Evolutionary conservation across 2,888 invertebrate genomes (phyloP), one percentile per base, ranked within the genome.

Genomic region (Caenorhabditis auriculariae): DNA sequence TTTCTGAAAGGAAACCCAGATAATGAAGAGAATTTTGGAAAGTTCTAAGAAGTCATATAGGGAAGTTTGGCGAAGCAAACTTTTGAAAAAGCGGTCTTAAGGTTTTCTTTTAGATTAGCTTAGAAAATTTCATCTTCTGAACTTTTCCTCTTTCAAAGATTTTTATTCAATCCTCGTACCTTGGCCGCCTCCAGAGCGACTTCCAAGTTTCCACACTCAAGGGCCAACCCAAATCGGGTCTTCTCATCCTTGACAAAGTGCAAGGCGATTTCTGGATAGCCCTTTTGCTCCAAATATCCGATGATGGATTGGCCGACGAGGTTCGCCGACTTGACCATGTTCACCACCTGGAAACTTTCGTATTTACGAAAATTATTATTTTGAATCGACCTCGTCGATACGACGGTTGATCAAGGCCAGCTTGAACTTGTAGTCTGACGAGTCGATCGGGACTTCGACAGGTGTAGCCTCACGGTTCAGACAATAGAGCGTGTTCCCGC

Each of bases 171-270:
- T 21, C 9, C 17, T 28, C 17, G 37, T 7, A 71, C 72, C 82
- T 92, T 90, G 0, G 98, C 96, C 0, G 96, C 94, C 81, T 96
- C 95, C 21, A 98, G 82, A 0, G 96, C 98, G 53, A 85, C 92
- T 82, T 98, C 95, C 72, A 98, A 93, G 83, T 98, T 96, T 0
- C 95, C 95, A 83, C 98, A 99, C 83, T 98, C 96, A 28, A 98
- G 84, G 0, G 98, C 96, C 55, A 99, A 84, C 0, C 93, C 90
- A 80, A 99, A 91, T 6, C 79, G 69, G 0, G 96, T 99, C 82
- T 94, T 94, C 66, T 96, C 91, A 83, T 96, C 96, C 83, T 98
- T 96, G 1, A 98, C 98, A 84, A 98, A 98, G 84, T 98, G 96
- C 4, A 98, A 86, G 0, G 98, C 98, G 9, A 98, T 94, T 84